Conservation (phyloP, 1,140 invertebrate species). For the Phthorimaea operculella region DNA sequence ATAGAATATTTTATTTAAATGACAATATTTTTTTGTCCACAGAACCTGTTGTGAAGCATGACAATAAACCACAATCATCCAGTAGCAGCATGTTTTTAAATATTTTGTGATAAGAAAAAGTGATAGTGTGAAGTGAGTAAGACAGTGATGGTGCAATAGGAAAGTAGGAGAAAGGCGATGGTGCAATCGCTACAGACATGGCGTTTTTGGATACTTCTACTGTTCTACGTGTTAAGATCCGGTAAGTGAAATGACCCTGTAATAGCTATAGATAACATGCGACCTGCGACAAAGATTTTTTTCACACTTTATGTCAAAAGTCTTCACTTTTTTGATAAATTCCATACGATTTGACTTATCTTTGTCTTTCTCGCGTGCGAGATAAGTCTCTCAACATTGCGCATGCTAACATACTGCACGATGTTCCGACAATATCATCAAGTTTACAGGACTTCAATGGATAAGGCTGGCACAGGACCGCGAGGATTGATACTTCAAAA, state of each 20-base stretch:
- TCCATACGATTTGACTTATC: no score
- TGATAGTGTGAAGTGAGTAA: conserved; percentile 3
- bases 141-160: conserved; percentile 12
- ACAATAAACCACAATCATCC: conserved; percentile 11
- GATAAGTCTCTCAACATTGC: no score
- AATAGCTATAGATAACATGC: no score
- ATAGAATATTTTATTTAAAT: not conserved
- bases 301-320: no score
- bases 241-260: conserved; percentile 34
- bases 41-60: conserved; percentile 6
- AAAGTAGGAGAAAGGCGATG: conserved; percentile 31
- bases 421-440: no score
- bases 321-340: no score
- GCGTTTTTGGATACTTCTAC: conserved; percentile 17
- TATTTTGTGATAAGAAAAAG: conserved; percentile 24
- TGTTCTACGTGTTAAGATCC: conserved; percentile 23
- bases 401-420: no score
- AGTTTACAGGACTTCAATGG: no score
- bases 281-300: no score
- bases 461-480: no score
- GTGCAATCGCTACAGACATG: conserved; percentile 22
- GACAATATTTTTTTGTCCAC: not conserved
- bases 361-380: no score
- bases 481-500: no score
- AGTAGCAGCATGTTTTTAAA: conserved; percentile 11